Conservation (phyloP, 2,113 vertebrate genomes). For the Sturnus vulgaris region DNA sequence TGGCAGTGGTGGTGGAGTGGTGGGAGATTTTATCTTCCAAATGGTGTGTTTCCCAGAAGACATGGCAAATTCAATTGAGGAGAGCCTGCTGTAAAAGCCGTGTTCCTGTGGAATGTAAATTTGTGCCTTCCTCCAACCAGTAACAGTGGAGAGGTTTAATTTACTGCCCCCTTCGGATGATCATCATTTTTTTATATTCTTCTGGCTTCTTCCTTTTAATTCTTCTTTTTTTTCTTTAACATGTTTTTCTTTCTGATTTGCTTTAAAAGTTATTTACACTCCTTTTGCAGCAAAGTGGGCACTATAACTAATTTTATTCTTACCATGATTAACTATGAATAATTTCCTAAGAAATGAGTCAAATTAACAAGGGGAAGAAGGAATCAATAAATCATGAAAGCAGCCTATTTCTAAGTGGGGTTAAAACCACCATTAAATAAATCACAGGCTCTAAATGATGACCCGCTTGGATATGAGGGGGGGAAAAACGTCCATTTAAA, state of each 20-base stretch:
- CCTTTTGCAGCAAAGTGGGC: conserved; percentile 72
- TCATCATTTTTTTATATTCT: conserved; percentile 58
- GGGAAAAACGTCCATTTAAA: background rate
- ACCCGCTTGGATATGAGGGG: background rate
- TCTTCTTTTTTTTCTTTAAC: background rate
- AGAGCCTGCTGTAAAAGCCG: conserved; percentile 53
- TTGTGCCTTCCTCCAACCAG: conserved; percentile 52
- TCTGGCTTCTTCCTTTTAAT: background rate
- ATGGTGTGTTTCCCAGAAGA: conserved; percentile 67
- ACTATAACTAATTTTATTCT: conserved; percentile 77
- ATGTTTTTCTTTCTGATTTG: conserved; percentile 52
- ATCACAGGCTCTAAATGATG: conserved; percentile 66
- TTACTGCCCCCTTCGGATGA: conserved; percentile 48
- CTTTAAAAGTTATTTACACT: conserved; percentile 77
- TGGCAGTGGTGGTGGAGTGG: conserved; percentile 45
- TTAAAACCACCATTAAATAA: conserved; percentile 76
- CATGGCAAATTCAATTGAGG: conserved; percentile 49
- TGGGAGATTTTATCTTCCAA: conserved; percentile 71
- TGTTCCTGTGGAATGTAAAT: conserved; percentile 54
- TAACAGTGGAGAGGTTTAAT: conserved; percentile 61
- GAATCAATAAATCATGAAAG: conserved; percentile 78
- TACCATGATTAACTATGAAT: conserved; percentile 76
- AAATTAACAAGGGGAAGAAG: conserved; percentile 77
- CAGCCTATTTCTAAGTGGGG: conserved; percentile 75
- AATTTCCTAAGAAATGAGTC: conserved; percentile 79